Conservation (phyloP, 2,113 vertebrate species). For the Rhabdomys dilectus region DNA sequence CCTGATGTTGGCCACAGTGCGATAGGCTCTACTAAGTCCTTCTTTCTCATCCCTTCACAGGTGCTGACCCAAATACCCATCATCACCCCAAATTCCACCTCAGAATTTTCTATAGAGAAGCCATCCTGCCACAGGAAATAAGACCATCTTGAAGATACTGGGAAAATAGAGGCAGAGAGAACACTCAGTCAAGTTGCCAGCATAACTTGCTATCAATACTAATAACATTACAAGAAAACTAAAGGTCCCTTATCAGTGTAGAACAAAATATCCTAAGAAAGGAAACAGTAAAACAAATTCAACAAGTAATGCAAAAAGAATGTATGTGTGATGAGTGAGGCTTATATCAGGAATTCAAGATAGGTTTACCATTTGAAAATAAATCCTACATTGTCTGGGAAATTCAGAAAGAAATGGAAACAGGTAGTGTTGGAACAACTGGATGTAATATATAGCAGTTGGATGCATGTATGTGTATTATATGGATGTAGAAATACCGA, state of each 20-base stretch:
- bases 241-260: background rate
- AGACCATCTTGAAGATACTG: background rate
- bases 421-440: background rate
- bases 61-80: background rate
- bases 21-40: background rate
- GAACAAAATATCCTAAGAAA: background rate
- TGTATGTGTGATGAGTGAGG: background rate
- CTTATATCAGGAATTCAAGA: background rate
- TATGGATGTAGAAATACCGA: background rate
- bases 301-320: background rate
- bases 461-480: too few relatives aligned
- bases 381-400: background rate
- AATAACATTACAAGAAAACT: background rate
- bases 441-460: background rate
- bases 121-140: background rate
- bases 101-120: background rate
- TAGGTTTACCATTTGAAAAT: slow-evolving; percentile 30
- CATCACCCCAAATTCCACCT: background rate
- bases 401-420: slow-evolving; percentile 3
- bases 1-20: background rate
- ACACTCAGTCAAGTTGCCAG: background rate
- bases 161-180: background rate
- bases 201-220: background rate
- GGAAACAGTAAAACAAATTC: background rate
- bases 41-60: background rate